These are phyloP conservation scores for Ptychoptera contaminata DNA, from an alignment of 2,888 invertebrate genomes.

Conservation along the genomic window DNA sequence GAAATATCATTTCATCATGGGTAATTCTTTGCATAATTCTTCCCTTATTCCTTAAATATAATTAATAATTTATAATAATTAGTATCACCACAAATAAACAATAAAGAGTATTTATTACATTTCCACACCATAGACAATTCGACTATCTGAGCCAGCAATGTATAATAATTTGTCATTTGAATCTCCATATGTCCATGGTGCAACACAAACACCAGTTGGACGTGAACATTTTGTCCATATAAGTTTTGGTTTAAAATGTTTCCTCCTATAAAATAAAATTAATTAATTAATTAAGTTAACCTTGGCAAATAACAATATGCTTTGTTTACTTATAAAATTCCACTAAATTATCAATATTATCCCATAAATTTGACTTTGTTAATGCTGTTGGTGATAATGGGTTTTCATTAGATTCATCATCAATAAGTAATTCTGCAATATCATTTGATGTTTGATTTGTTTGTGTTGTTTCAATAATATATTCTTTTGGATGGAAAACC, in stretches of 20 bases:
- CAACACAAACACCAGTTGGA: conserved; percentile 50
- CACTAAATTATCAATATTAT: too few species aligned
- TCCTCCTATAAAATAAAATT: conserved; percentile 26
- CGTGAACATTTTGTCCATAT: conserved; percentile 41
- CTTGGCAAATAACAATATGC: neutral
- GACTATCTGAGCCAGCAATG: conserved; percentile 5
- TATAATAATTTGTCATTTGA: conserved; percentile 12
- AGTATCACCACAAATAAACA: neutral
- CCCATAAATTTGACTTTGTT: too few species aligned
- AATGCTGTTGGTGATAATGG: conserved; percentile 22
- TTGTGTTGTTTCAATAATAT: conserved; percentile 27
- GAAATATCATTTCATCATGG: conserved; percentile 42
- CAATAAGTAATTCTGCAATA: conserved; percentile 29
- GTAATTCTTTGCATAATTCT: conserved; percentile 37
- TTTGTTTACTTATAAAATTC: conserved; percentile 7
- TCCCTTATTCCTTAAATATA: conserved; percentile 33
- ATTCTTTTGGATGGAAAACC: conserved; percentile 39
- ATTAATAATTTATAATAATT: conserved; percentile 16
- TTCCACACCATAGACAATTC: conserved; percentile 5
- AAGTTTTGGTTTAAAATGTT: conserved; percentile 37
- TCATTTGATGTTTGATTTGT: conserved; percentile 38
- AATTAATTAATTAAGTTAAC: neutral
- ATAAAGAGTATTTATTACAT: neutral
- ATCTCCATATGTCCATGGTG: conserved; percentile 41
- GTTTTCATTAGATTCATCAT: conserved; percentile 32